phyloP scores from a whole-genome alignment of 1,140 invertebrate species.

The Doryteuthis pealeii region DNA sequence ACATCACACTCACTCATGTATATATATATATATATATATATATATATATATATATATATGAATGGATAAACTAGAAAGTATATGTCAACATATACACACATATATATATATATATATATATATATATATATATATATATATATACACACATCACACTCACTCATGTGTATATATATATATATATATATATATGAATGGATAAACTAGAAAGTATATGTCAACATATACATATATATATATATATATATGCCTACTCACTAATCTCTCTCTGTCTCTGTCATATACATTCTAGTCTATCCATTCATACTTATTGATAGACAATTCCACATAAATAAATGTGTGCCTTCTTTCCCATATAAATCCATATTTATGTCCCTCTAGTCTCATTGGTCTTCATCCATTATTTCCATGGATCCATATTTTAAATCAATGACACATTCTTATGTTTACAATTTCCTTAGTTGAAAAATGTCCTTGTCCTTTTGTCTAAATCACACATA shows the following conservation, averaged over 20 bases:
- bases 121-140: background rate
- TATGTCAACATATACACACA: background rate
- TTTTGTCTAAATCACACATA: no score
- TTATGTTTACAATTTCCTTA: no score
- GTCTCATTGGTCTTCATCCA: no score
- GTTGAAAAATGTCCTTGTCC: no score
- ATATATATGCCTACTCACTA: background rate
- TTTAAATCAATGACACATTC: no score
- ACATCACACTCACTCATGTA: background rate
- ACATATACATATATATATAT: background rate
- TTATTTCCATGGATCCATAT: no score
- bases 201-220: background rate
- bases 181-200: background rate
- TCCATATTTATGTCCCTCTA: no score
- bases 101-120: background rate
- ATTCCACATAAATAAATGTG: no score
- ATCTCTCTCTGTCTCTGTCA: no score
- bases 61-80: background rate
- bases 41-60: background rate
- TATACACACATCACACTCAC: background rate
- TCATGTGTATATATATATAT: background rate
- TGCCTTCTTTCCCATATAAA: no score
- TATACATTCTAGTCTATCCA: no score
- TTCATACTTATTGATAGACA: no score
- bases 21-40: background rate